Evolutionary conservation across 2,113 vertebrate genomes (phyloP), one percentile per base, ranked within the genome.

Genomic region (Eupsittula cactorum): DNA sequence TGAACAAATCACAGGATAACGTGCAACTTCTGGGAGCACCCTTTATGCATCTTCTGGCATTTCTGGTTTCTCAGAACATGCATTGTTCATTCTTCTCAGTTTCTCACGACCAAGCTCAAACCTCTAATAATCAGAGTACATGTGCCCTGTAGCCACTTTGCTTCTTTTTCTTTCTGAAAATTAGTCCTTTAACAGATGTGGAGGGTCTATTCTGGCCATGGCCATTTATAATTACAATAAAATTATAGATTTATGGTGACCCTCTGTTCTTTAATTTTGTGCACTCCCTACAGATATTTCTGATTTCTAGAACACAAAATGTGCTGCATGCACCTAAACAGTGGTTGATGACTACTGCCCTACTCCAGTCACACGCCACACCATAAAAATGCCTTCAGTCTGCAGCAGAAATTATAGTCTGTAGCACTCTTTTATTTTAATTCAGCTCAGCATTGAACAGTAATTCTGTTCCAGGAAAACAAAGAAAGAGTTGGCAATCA

Each of bases 401-500:
- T 80, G 44, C 82, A 83, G 33, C 27, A 94, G 69, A 96, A 96
- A 91, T 86, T 0, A 81, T 83, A 78, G 88, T 92, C 39, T 81
- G 69, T 83, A 78, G 80, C 52, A 57, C 24, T 86, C 7, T 84
- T 82, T 80, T 92, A 74, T 90, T 95, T 92, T 84, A 76, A 88
- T 95, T 91, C 95, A 79, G 59, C 50, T 96, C 62, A 6, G 62
- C 7, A 14, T 41, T 71, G 42, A 80, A 71, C 55, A 84, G 80
- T 79, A 69, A 93, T 76, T 94, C 76, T 84, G 52, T 92, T 96
- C 68, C 93, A 49, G 21, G 55, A 80, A 91, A 91, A 89, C 77
- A 94, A 91, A 91, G 83, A 65, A 90, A 86, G 35, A 92, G 71
- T 41, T 93, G 94, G 93, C 86, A 95, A 87, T 93, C 90, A 86